These are phyloP conservation scores for Ganaspis brasiliensis DNA, from an alignment of 2,888 invertebrate genomes.

Conservation along the genomic window DNA sequence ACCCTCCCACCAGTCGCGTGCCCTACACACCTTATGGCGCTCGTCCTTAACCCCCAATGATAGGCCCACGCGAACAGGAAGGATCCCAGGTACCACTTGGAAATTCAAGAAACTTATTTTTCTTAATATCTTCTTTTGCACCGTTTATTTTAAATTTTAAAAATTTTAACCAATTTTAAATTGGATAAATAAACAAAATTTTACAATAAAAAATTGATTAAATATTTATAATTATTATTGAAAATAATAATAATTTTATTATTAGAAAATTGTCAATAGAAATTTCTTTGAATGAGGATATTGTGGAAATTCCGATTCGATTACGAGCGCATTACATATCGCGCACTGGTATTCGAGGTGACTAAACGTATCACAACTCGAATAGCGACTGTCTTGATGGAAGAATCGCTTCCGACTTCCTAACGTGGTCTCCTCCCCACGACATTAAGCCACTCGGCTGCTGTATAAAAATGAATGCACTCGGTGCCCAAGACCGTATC, in stretches of 20 bases:
- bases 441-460: constrained; percentile 68
- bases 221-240: background rate
- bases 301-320: background rate
- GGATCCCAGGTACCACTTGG: constrained; percentile 18
- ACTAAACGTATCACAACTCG: constrained; percentile 26
- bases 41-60: constrained; percentile 63
- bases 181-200: too few relatives aligned
- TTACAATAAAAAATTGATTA: background rate
- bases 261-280: background rate
- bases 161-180: too few relatives aligned
- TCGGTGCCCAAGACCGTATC: constrained; percentile 47
- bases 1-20: constrained; percentile 60
- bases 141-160: too few relatives aligned
- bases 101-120: background rate
- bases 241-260: too few relatives aligned
- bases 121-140: background rate
- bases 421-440: constrained; percentile 68
- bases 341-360: constrained; percentile 21
- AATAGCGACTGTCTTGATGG: constrained; percentile 65
- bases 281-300: background rate
- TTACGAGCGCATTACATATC: background rate
- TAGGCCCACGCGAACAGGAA: constrained; percentile 36
- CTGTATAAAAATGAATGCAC: constrained; percentile 59
- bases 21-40: constrained; percentile 68
- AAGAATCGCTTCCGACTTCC: constrained; percentile 72